Evolutionary conservation across 2,888 invertebrate species (phyloP).

Genomic region (Hirudinaria manillensis): DNA sequence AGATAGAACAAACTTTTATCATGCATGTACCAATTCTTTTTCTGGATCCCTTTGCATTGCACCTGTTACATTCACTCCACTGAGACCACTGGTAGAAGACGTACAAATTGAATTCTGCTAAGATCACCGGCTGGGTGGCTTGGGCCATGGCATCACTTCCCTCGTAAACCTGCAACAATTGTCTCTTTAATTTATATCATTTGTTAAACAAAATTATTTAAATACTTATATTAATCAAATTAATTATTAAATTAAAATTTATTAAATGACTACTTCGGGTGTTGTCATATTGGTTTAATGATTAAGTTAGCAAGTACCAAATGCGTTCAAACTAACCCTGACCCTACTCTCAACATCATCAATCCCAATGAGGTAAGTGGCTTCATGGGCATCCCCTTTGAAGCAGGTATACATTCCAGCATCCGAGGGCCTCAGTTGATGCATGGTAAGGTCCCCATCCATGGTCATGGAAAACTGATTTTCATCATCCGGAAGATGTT

Average conservation of each 20-base stretch:
- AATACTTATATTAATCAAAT: neutral
- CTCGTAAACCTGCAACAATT: constrained; percentile 15
- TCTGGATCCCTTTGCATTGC: constrained; percentile 25
- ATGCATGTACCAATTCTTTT: constrained; percentile 32
- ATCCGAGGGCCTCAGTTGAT: constrained; percentile 9
- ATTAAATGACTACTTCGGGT: neutral
- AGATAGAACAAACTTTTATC: constrained; percentile 26
- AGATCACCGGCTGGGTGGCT: constrained; percentile 18
- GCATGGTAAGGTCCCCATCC: constrained; percentile 28
- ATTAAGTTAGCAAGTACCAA: neutral
- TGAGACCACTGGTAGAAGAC: constrained; percentile 33
- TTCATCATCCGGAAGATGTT: constrained; percentile 16
- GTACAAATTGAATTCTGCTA: constrained; percentile 30
- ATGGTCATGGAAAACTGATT: constrained; percentile 8
- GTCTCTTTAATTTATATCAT: neutral
- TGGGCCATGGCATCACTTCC: neutral
- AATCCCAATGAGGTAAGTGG: constrained; percentile 28
- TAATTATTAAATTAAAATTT: neutral
- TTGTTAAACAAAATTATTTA: neutral
- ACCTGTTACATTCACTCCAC: constrained; percentile 34
- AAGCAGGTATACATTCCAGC: constrained; percentile 33
- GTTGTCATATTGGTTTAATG: neutral
- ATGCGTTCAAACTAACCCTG: constrained; percentile 4
- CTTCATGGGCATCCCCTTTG: constrained; percentile 19
- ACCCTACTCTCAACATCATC: constrained; percentile 21